These are phyloP conservation scores for Caenorhabditis panamensis DNA, from an alignment of 2,888 invertebrate species.

Conservation along the genomic window DNA sequence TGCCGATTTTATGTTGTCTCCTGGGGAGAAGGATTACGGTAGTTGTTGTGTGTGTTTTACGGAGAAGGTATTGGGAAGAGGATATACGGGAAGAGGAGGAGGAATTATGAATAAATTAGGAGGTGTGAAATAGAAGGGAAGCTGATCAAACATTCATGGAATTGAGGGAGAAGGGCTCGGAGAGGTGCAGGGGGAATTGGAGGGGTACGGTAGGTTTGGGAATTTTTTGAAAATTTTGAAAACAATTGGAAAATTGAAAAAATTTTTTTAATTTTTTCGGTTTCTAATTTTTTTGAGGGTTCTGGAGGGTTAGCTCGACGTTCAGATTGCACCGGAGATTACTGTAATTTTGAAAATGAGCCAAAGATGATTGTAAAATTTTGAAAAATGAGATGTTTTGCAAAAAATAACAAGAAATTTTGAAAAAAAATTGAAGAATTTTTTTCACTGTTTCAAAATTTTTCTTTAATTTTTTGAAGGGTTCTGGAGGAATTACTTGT, in stretches of 20 bases:
- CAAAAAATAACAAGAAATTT: neutral
- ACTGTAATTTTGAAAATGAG: constrained; percentile 11
- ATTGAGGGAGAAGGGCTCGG: neutral
- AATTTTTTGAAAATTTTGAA: neutral
- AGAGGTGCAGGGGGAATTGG: neutral
- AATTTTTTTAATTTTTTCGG: too few species aligned
- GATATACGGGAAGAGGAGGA: neutral
- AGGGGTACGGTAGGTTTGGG: constrained; percentile 22
- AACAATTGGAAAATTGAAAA: neutral
- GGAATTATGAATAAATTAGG: neutral
- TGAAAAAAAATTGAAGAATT: neutral
- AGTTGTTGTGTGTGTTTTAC: constrained; percentile 5
- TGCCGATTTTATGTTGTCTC: constrained; percentile 49
- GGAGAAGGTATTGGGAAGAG: neutral
- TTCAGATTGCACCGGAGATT: constrained; percentile 29
- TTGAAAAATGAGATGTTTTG: neutral
- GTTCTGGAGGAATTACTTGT: too few species aligned
- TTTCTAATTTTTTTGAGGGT: neutral
- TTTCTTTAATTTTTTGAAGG: neutral
- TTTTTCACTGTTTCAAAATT: too few species aligned
- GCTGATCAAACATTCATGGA: constrained; percentile 15
- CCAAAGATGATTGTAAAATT: neutral
- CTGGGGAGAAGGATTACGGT: constrained; percentile 21
- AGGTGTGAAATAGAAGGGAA: neutral
- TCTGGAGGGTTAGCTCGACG: constrained; percentile 20